Evolutionary conservation across 2,113 vertebrate species (phyloP).

Genomic region (Bubo scandiacus): DNA sequence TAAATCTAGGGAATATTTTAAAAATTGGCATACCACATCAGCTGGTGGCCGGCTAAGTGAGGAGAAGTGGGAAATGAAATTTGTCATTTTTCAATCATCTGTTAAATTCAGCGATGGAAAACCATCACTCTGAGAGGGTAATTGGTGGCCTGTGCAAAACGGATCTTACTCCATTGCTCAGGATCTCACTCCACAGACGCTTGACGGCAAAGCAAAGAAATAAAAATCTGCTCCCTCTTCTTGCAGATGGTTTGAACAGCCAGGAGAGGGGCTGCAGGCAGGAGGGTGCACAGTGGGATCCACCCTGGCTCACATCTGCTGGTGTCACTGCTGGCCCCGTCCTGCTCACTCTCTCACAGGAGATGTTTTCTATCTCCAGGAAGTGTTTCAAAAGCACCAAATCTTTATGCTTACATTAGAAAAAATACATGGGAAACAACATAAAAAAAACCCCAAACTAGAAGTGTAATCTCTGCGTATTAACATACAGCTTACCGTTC

Average conservation of each 20-base stretch:
- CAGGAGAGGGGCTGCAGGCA: no score
- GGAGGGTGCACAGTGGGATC: background rate
- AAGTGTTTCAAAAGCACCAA: background rate
- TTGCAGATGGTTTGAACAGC: background rate
- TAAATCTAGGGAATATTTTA: background rate
- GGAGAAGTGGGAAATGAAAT: background rate
- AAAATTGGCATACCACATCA: background rate
- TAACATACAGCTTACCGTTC: background rate
- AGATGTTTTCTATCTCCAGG: background rate
- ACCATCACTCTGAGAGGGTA: background rate
- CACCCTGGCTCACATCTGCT: fast-evolving
- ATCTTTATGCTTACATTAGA: background rate
- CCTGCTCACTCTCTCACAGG: background rate
- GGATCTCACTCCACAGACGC: background rate
- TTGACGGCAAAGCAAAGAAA: background rate
- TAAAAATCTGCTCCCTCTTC: background rate
- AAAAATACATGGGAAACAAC: background rate
- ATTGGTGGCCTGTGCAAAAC: background rate
- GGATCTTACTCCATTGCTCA: background rate
- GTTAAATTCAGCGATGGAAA: background rate
- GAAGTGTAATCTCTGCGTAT: background rate
- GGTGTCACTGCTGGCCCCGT: background rate
- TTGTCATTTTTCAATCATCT: background rate
- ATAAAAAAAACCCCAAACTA: background rate
- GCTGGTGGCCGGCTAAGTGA: background rate